Base-by-base conservation (phyloP, 1,140 invertebrate genomes). In the Carposina sasakii region DNA sequence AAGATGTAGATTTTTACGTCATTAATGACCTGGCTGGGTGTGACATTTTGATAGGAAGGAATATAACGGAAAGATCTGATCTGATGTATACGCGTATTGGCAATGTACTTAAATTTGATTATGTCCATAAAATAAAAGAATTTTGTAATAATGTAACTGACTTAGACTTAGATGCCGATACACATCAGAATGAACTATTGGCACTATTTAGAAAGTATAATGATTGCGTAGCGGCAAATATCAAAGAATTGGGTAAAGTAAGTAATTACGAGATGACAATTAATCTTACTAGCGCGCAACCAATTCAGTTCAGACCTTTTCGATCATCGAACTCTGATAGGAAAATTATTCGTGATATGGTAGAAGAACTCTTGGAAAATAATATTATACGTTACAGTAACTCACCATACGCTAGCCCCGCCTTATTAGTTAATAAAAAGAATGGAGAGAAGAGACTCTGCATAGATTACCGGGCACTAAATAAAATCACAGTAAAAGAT, bases 371-470 rank as follows among this genome's bases (percentile, higher is more conserved):
- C 21, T 20, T 54, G 19, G 16, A 46, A n/a, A 28, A 31, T 24
- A 56, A 55, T 1, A 48, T 66, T 2, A 52, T 64, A 1, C 30
- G 26, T 6, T 57, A 61, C 36, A 60, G 57, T 2, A 50, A 41
- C 17, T 70, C 63, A 5, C 30, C 58, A 2, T 67, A 67, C 46
- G 60, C 57, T 8, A 59, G 54, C 21, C 66, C 60, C 3, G 60
- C 60, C 1, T 19, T 66, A 2, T 24, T 66, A 3, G 51, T 67
- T 1, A 42, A 48, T 20, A 57, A 57, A 34, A 66, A 69, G 52
- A 42, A 37, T 13, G 44, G 22, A 26, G 24, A 43, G 2, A 45
- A 33, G 20, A 4, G 34, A 8, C 13, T 37, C 5, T 37, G 34
- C 17, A 37, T 37, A 19, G 34, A 37, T 20, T 37, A 17, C 13